phyloP scores from a whole-genome alignment of 1,140 invertebrate genomes.

The Orchestia grillus region DNA sequence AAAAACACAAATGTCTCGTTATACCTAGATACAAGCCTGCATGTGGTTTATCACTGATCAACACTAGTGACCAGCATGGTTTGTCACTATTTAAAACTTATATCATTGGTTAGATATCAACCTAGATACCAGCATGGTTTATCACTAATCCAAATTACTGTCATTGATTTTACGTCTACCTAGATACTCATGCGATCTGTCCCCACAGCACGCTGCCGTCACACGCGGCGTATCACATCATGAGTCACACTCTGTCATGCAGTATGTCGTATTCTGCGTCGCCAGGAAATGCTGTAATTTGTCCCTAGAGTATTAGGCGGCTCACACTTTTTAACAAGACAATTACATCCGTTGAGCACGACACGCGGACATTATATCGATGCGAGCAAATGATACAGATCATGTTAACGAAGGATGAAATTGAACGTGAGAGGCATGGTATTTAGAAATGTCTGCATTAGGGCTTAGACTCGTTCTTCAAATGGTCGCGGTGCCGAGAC shows the following conservation, averaged over 20 bases:
- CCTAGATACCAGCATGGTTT: too few species aligned
- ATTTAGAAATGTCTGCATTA: background rate
- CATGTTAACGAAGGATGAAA: conserved; percentile 15
- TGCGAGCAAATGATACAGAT: background rate
- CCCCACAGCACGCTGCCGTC: background rate
- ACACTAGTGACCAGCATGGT: too few species aligned
- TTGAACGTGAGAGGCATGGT: background rate
- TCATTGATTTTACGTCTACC: background rate
- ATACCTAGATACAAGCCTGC: too few species aligned
- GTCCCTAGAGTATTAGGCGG: background rate
- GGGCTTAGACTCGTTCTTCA: background rate
- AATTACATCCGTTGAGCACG: background rate
- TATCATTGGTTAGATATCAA: too few species aligned
- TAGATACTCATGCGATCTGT: background rate
- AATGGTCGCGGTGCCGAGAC: background rate
- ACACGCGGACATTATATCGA: background rate
- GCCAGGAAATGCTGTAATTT: conserved; percentile 25
- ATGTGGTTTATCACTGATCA: too few species aligned
- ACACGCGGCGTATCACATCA: background rate
- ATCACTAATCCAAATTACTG: too few species aligned
- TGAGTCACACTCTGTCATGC: background rate
- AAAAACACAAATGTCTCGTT: too few species aligned
- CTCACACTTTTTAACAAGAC: background rate
- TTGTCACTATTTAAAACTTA: too few species aligned
- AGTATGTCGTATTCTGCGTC: background rate